Base-by-base conservation (phyloP, 2,888 invertebrate genomes). In the Eumacrocentrus americanus region DNA sequence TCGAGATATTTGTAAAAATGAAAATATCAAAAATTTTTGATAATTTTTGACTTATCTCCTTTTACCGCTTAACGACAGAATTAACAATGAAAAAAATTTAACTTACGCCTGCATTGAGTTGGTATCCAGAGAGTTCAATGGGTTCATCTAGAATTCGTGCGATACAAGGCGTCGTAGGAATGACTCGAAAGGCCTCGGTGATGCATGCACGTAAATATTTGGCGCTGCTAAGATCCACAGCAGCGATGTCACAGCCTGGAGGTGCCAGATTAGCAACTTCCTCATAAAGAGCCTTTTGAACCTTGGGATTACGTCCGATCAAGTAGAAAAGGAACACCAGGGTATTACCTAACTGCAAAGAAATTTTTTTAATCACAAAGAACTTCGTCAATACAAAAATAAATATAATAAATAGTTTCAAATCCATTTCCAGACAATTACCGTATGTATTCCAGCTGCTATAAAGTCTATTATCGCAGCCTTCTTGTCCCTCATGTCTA, bases 401-500 rank as follows among this genome's bases (percentile, higher is more conserved):
- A n/a, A n/a, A n/a, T n/a, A n/a, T n/a, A n/a, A n/a, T n/a, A n/a
- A n/a, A n/a, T n/a, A n/a, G n/a, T n/a, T n/a, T n/a, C n/a, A n/a
- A n/a, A n/a, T n/a, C n/a, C n/a, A n/a, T n/a, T n/a, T n/a, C n/a
- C n/a, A n/a, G n/a, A n/a, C n/a, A n/a, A n/a, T n/a, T 78, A 93
- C 89, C 75, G 94, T 93, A 79, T 92, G 91, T 74, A 94, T 93
- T 47, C 93, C 93, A 34, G 93, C 92, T 5, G 92, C 90, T 70
- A 94, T 89, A 72, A 94, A 92, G 81, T 94, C 94, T 44, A 94
- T 90, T 54, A 93, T 88, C 0, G 91, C 91, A 0, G 92, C 91
- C 73, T 91, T 91, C 80, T 93, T 92, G 74, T 94, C 94, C 51
- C 89, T 83, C 72, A 88, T 86, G 72, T 93, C 92, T 44, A 93